These are phyloP conservation scores for Drosophila fungiperda DNA, from an alignment of 2,888 invertebrate species.

Conservation along the genomic window DNA sequence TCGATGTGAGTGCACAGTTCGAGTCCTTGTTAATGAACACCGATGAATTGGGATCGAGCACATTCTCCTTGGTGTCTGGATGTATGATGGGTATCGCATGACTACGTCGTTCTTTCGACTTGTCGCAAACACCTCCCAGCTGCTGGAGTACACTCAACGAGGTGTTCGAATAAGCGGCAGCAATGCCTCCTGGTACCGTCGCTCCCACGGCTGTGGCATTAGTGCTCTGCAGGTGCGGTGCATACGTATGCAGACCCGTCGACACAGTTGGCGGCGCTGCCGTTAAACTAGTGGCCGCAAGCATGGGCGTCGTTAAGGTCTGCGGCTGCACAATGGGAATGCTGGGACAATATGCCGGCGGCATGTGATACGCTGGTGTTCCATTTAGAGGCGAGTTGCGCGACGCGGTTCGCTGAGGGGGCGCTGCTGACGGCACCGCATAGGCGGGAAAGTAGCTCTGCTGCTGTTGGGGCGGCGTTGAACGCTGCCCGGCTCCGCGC, in stretches of 20 bases:
- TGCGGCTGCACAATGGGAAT: constrained; percentile 54
- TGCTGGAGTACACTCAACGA: constrained; percentile 23
- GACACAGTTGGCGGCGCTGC: constrained; percentile 36
- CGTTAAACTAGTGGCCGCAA: constrained; percentile 56
- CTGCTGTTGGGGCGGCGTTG: constrained; percentile 58
- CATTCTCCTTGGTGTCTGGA: constrained; percentile 82
- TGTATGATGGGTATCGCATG: constrained; percentile 84
- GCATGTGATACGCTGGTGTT: constrained; percentile 65
- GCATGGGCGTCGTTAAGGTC: constrained; percentile 52
- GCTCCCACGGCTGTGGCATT: constrained; percentile 38
- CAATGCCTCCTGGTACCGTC: constrained; percentile 22
- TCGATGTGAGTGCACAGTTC: constrained; percentile 54
- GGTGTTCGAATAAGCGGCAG: constrained; percentile 39
- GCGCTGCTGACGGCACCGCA: constrained; percentile 58
- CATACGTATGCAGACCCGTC: constrained; percentile 55
- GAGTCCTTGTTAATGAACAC: constrained; percentile 64
- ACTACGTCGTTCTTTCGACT: constrained; percentile 71
- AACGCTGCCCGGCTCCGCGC: constrained; percentile 47
- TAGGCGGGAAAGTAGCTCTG: constrained; percentile 45
- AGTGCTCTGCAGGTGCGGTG: constrained; percentile 49
- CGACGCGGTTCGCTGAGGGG: constrained; percentile 67
- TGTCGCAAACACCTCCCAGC: constrained; percentile 36
- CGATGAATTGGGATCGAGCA: constrained; percentile 72
- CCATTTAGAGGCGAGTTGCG: constrained; percentile 66
- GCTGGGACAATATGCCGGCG: constrained; percentile 68